Base-by-base conservation (phyloP, 2,113 vertebrate species). In the Trichomycterus rosablanca region DNA sequence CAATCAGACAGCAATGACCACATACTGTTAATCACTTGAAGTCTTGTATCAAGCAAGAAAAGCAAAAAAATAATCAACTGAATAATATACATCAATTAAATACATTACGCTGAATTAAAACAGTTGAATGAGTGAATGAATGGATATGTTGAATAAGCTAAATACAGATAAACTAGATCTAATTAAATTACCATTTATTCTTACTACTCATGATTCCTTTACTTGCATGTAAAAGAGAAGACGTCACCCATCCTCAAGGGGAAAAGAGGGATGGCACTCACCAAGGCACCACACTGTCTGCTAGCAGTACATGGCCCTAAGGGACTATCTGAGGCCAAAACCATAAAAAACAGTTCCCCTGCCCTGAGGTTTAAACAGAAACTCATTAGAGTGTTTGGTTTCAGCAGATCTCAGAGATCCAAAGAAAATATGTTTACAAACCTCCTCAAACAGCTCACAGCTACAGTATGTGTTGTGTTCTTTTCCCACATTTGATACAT, bases 341-440 rank as follows among this genome's bases (percentile, higher is more conserved):
- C n/a, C 23, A 35, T 23, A 26, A 53, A 49, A 73, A 61, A 60
- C 39, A 20, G n/a, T 71, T 60, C 50, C 42, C 49, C 59, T 42
- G 64, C 54, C 71, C 63, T 28, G 19, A 71, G 74, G 78, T 83
- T 80, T 80, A 55, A 39, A 67, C 78, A 82, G 71, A 76, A 85
- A 63, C 71, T 45, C 26, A 56, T 32, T 26, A 59, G 58, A 67
- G 51, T 71, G n/a, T n/a, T n/a, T 64, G 66, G 53, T 68, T 66
- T 69, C 55, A 12, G 42, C 49, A 73, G 18, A 42, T 40, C 19
- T 59, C 59, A 15, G 34, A 48, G 16, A 73, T 67, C 74, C 83
- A 82, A 82, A 62, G 59, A 66, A 83, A 77, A 78, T 23, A 59
- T 56, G 39, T 62, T 58, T 61, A 75, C 77, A 70, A 28, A 54